Evolutionary conservation across 35 echinoderm and acorn worm species (phyloP), one percentile per base, ranked within the genome.

Genomic region (Diadema setosum): DNA sequence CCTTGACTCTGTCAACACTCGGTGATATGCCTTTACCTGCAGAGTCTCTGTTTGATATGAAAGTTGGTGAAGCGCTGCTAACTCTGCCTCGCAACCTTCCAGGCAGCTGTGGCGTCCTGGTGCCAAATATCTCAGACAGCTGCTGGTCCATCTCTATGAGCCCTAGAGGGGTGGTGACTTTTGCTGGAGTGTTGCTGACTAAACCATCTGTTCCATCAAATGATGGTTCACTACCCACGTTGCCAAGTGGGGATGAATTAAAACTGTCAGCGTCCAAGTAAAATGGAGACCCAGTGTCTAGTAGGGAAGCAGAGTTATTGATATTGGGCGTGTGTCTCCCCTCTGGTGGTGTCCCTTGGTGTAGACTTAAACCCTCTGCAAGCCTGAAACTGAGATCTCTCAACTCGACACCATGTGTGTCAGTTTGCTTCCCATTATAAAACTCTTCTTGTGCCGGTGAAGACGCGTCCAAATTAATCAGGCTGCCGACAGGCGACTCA

Each of bases 71-170:
- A 20, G 37, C 52, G n/a, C 41, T 78, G 26, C 85, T 87, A 15
- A 42, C 42, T 31, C 69, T 87, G 3, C 35, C n/a, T 11, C 48
- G 45, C 39, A 87, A n/a, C 55, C 91, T 88, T 25, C 16, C 48
- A 0, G 91, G 86, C 5, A 93, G 63, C 86, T 93, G 91, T 12
- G 91, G 91, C 23, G 91, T 93, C 80, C 86, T 88, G 7, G 91
- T 93, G 30, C 82, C 70, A 35, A 89, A 89, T 21, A 93, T 85
- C 26, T 93, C 91, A 5, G 86, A 45, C 42, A 93, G 80, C 75
- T 85, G 78, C 40, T 89, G 86, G 39, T 93, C 91, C n/a, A 52
- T 52, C 48, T 52, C n/a, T 9, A 52, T 9, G 9, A 52, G n/a
- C 48, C n/a, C 48, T n/a, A 52, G 65, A 64, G 58, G 55, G 3